Percentiles rank a stretch among this genome's conserved stretches.
Evolutionary conservation across 2,797 vertebrate genomes (phyloP).

Genomic region (Enteromius fasciolatus): DNA sequence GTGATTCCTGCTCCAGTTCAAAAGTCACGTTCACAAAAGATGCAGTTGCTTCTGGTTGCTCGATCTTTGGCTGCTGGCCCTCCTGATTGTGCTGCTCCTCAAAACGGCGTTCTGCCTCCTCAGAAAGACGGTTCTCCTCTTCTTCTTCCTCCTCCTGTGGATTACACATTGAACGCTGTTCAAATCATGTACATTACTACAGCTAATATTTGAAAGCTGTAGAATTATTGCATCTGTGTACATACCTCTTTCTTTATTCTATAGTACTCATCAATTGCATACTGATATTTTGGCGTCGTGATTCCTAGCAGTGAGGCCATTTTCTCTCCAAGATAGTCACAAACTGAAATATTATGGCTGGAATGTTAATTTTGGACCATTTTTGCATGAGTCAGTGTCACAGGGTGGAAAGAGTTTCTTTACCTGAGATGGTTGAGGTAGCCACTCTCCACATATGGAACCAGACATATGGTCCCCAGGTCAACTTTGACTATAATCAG

Average conservation of each 20-base stretch:
- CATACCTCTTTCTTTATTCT: conserved; percentile 95
- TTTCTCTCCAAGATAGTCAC: conserved; percentile 96
- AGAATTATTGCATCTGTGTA: neutral
- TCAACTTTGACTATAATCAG: conserved; percentile 86
- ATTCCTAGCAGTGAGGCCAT: conserved; percentile 94
- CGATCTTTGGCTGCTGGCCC: conserved; percentile 74
- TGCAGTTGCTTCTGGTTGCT: conserved; percentile 84
- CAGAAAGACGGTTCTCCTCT: conserved; percentile 87
- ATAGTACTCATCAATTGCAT: conserved; percentile 98
- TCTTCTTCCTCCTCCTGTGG: conserved; percentile 92
- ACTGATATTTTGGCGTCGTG: conserved; percentile 96
- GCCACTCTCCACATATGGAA: conserved; percentile 96
- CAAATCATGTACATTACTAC: neutral
- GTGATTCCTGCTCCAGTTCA: conserved; percentile 84
- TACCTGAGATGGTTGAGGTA: conserved; percentile 95
- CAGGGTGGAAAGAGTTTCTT: neutral
- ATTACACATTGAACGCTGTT: conserved; percentile 23
- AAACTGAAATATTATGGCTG: conserved; percentile 76
- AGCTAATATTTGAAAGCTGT: neutral
- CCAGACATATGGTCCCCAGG: conserved; percentile 97
- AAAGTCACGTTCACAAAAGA: conserved; percentile 95
- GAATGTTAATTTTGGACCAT: neutral
- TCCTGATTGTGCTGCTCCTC: conserved; percentile 72
- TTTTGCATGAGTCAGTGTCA: neutral
- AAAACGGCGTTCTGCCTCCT: conserved; percentile 83